Conservation (phyloP, 1,140 invertebrate species). For the Aphis craccivora region DNA sequence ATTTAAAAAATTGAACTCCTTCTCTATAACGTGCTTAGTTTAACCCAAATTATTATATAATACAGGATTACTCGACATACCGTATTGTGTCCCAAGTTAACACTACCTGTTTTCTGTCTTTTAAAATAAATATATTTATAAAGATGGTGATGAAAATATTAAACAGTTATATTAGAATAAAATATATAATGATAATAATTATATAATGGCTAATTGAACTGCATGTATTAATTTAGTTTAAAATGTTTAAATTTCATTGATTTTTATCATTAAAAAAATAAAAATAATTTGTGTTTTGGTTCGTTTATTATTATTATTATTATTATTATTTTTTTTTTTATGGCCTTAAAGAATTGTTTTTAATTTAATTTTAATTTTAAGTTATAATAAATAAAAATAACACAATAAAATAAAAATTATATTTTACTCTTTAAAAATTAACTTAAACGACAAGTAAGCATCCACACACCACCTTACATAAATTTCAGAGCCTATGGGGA, state of each 20-base stretch:
- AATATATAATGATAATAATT: not conserved
- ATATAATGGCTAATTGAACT: not conserved
- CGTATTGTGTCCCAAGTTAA: no score
- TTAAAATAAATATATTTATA: not conserved
- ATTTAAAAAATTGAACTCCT: not conserved
- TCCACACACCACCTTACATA: not conserved
- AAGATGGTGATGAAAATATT: not conserved
- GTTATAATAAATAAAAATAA: not conserved
- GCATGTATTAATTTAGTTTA: not conserved
- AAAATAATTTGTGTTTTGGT: not conserved
- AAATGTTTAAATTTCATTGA: not conserved
- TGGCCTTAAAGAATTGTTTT: not conserved
- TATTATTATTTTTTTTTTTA: no score
- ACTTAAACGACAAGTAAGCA: not conserved
- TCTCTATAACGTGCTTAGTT: not conserved
- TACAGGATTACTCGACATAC: no score
- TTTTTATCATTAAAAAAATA: not conserved
- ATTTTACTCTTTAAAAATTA: not conserved
- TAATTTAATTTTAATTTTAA: not conserved
- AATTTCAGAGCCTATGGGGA: not conserved
- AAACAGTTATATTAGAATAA: no score
- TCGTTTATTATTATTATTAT: no score
- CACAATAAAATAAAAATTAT: not conserved
- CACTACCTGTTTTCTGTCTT: not conserved
- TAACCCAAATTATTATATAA: no score